Conservation (phyloP, 53 echinoderm and acorn worm species). For the Paracentrotus lividus region DNA sequence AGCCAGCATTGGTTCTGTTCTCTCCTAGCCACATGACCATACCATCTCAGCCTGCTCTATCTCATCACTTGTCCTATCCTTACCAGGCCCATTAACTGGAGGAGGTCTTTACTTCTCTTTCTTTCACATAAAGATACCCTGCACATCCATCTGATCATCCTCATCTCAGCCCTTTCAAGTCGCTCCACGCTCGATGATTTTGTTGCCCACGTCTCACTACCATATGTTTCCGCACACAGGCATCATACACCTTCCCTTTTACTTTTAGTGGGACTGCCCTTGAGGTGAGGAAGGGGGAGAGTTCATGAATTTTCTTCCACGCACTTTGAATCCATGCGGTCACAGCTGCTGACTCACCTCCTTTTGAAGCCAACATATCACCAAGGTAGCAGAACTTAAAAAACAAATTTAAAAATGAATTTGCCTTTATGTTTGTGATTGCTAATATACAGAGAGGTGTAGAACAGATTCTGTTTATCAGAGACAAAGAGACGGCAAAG, state of each 20-base stretch:
- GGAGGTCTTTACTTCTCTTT: too few species aligned
- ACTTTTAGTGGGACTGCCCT: background rate
- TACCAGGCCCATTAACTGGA: too few species aligned
- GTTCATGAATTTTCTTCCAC: background rate
- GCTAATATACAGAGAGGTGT: conserved; percentile 75
- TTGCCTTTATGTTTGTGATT: too few species aligned
- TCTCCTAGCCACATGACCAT: too few species aligned
- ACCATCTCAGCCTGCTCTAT: too few species aligned
- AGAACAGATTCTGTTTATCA: conserved; percentile 81
- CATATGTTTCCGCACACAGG: background rate
- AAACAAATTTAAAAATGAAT: too few species aligned
- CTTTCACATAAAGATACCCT: too few species aligned
- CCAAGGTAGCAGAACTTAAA: conserved; percentile 65
- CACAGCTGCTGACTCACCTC: conserved; percentile 24
- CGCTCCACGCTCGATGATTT: background rate
- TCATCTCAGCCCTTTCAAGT: background rate
- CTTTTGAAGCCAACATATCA: conserved; percentile 31
- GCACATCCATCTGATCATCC: background rate
- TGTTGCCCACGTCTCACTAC: background rate
- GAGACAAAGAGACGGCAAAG: conserved; percentile 76
- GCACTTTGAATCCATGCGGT: background rate
- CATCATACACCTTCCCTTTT: conserved; percentile 14
- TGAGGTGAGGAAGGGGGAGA: background rate
- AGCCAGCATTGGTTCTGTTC: too few species aligned
- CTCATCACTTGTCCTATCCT: too few species aligned